These are phyloP conservation scores for Ciona savignyi DNA, from an alignment of 23 tunicate genomes.

Conservation along the genomic window DNA sequence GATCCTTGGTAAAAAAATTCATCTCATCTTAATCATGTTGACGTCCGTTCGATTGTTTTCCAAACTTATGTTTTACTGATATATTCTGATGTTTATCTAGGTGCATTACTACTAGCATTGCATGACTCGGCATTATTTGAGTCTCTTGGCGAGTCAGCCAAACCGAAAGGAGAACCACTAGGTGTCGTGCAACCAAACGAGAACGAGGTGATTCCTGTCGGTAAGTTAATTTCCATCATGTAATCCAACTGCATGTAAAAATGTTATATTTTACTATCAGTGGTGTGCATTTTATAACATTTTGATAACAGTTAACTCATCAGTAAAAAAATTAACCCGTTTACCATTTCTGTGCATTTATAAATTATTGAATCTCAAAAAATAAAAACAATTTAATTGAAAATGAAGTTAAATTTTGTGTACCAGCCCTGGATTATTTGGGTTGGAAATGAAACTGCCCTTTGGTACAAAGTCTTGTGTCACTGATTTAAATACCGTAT, in stretches of 20 bases:
- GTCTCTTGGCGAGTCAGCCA: slow-evolving; percentile 16
- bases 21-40: background rate
- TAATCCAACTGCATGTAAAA: background rate
- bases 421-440: too few relatives aligned
- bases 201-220: slow-evolving; percentile 45
- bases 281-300: too few relatives aligned
- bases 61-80: background rate
- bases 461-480: too few relatives aligned
- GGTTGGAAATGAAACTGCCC: too few relatives aligned
- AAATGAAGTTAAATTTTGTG: too few relatives aligned
- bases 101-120: slow-evolving; percentile 66
- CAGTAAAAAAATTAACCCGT: too few relatives aligned
- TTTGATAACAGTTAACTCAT: too few relatives aligned
- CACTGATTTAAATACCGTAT: too few relatives aligned
- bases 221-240: slow-evolving; percentile 17
- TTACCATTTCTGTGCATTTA: too few relatives aligned
- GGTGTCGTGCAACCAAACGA: slow-evolving; percentile 50
- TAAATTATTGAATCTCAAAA: too few relatives aligned
- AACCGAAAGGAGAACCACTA: slow-evolving; percentile 2
- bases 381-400: too few relatives aligned
- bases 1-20: slow-evolving; percentile 56
- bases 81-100: slow-evolving; percentile 12
- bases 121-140: slow-evolving; percentile 87
- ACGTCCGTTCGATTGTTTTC: background rate
- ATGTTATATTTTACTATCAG: background rate